phyloP scores from a whole-genome alignment of 2,113 vertebrate species.

The Phodopus roborovskii region DNA sequence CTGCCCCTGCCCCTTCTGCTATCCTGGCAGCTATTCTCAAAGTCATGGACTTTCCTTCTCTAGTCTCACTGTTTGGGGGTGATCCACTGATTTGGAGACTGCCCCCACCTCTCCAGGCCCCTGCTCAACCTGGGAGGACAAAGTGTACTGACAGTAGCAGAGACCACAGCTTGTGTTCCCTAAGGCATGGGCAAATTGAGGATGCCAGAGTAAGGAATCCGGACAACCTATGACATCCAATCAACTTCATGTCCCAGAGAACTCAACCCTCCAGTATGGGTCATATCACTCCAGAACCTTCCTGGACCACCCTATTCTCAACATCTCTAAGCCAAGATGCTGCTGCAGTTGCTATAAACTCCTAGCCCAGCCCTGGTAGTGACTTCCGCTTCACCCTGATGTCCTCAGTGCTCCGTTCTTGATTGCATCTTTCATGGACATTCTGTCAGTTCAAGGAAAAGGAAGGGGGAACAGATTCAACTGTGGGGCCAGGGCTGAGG shows the following conservation, averaged over 20 bases:
- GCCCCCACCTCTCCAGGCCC: neutral
- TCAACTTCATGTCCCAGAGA: neutral
- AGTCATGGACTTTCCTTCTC: neutral
- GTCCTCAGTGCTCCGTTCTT: neutral
- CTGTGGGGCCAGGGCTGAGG: fast-evolving
- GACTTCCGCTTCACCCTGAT: neutral
- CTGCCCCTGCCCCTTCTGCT: too few species aligned
- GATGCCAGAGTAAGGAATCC: too few species aligned
- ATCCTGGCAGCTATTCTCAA: neutral
- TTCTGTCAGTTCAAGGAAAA: constrained; percentile 25
- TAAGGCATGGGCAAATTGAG: neutral
- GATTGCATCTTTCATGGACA: constrained; percentile 31
- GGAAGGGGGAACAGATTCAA: neutral
- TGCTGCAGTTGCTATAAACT: too few species aligned
- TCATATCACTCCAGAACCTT: neutral
- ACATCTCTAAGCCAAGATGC: neutral
- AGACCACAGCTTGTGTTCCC: neutral
- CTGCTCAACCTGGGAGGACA: too few species aligned
- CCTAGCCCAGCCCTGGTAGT: neutral
- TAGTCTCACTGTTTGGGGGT: neutral
- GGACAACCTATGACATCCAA: neutral
- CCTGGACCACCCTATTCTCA: neutral
- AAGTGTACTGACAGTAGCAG: neutral
- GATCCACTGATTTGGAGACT: neutral
- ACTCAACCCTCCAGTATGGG: neutral